Evolutionary conservation across 37 sponge, comb jelly and placozoan species (phyloP).

Genomic region (Eunapius fragilis): DNA sequence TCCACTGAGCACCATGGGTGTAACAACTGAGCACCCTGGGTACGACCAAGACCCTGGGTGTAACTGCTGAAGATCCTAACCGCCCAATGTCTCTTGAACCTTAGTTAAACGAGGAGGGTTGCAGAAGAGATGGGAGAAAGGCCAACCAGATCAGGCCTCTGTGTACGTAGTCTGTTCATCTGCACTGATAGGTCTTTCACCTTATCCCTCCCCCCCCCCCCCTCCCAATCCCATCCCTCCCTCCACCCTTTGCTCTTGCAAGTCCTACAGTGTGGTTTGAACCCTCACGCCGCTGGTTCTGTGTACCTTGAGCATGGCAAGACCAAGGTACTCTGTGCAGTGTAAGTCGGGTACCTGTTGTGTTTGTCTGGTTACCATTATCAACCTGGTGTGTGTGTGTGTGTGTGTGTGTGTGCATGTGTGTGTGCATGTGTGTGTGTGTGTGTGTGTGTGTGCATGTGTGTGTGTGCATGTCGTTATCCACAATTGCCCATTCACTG

Average conservation of each 20-base stretch:
- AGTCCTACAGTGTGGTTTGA: conserved; percentile 36
- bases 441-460: neutral
- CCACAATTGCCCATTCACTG: no score
- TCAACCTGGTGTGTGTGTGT: no score
- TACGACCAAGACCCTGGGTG: no score
- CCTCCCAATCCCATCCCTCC: neutral
- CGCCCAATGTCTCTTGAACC: neutral
- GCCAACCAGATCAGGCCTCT: conserved; percentile 44
- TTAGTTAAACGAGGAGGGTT: conserved; percentile 23
- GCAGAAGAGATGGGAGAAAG: conserved; percentile 48
- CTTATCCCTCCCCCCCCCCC: conserved; percentile 12
- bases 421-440: no score
- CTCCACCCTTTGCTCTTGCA: neutral
- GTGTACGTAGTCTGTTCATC: conserved; percentile 15
- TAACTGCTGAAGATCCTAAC: no score
- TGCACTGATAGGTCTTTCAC: neutral
- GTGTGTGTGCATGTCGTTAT: neutral
- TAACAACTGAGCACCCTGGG: no score
- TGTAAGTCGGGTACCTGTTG: conserved; percentile 10
- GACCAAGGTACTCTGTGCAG: conserved; percentile 51
- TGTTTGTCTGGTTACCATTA: no score
- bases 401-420: no score
- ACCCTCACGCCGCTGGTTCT: conserved; percentile 44
- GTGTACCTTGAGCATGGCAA: conserved; percentile 57
- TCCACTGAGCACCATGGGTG: no score